Evolutionary conservation across 2,797 vertebrate genomes (phyloP), one percentile per base, ranked within the genome.

Genomic region (Picus viridis): DNA sequence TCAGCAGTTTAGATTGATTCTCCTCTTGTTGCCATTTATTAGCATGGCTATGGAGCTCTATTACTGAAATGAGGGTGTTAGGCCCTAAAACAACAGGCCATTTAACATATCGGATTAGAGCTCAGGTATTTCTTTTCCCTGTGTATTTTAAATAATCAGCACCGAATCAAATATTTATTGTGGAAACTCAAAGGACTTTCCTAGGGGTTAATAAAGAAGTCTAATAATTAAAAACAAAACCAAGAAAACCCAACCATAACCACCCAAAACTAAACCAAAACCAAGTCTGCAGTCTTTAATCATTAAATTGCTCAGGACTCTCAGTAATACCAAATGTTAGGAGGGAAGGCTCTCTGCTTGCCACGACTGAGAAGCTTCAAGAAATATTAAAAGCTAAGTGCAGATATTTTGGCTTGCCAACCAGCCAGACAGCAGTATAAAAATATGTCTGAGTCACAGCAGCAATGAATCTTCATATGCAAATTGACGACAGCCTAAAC

Each of bases 131-230:
- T 68, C 10, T 65, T 74, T 54, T 72, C 58, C 7, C n/a, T 36
- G 2, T 58, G 27, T 30, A 70, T 83, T 94, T 93, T 88, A 90
- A 92, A 93, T 83, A 83, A 80, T 47, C 43, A 75, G 30, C 69
- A 67, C 16, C 43, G 57, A 77, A 69, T 45, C 56, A 69, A 64
- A 8, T 10, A 81, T 68, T 61, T 59, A 78, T 61, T 63, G 41
- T 32, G 94, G 83, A 83, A 32, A 80, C 29, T 63, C 45, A 62
- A 88, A 83, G 29, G 73, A 86, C 45, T 43, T 74, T 94, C 65
- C 56, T 53, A 56, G 43, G 14, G 4, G 39, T 59, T 86, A 88
- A 89, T 71, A 71, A 82, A 84, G 70, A 85, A 90, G 30, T 6
- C 36, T 72, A 73, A 89, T 45, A 83, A 30, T 12, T 39, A 74